phyloP scores from a whole-genome alignment of 2,888 invertebrate genomes.

The Macrophya alboannulata region DNA sequence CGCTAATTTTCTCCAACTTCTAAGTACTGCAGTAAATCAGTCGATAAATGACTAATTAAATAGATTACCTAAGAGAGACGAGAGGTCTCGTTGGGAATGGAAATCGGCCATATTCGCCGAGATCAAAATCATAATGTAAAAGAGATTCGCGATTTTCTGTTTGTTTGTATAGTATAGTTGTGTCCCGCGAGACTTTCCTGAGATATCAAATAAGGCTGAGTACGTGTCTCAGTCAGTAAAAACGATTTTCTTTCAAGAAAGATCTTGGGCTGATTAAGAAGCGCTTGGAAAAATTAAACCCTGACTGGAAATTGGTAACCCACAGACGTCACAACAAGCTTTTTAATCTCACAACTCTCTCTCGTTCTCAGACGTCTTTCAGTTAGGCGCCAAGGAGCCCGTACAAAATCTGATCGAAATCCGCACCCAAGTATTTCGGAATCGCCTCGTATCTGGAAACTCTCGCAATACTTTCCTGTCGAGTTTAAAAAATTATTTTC shows the following conservation, averaged over 20 bases:
- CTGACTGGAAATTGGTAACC: conserved; percentile 15
- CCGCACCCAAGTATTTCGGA: neutral
- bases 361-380: neutral
- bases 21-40: neutral
- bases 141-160: conserved; percentile 8
- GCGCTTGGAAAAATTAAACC: conserved; percentile 41
- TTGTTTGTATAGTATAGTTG: conserved; percentile 12
- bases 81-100: neutral
- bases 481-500: neutral
- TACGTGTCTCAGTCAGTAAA: conserved; percentile 22
- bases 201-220: conserved; percentile 31
- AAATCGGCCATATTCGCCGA: neutral
- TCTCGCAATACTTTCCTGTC: neutral
- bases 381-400: conserved; percentile 25
- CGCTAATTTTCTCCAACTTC: neutral
- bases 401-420: conserved; percentile 4
- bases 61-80: neutral
- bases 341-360: neutral
- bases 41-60: neutral
- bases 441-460: neutral
- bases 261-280: conserved; percentile 33
- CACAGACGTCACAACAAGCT: neutral
- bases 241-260: conserved; percentile 37
- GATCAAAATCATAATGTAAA: neutral
- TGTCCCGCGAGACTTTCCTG: neutral